phyloP scores from a whole-genome alignment of 2,888 invertebrate species.

The Phrixothrix hirtus region DNA sequence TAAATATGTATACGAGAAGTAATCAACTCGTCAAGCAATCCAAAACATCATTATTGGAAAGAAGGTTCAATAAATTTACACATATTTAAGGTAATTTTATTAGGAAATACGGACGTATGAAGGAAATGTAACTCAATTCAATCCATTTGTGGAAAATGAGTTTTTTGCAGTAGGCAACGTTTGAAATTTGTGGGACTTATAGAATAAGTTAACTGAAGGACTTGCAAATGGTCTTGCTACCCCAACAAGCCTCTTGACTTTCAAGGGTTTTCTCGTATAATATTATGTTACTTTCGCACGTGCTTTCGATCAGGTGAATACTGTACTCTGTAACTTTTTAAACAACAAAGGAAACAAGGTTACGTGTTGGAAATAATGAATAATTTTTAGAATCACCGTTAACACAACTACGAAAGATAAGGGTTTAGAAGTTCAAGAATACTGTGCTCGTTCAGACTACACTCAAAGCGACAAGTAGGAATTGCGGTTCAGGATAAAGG shows the following conservation, averaged over 20 bases:
- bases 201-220: constrained; percentile 32
- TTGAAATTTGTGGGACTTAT: constrained; percentile 40
- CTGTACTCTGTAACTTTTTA: constrained; percentile 17
- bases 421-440: constrained; percentile 17
- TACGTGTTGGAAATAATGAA: constrained; percentile 26
- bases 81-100: constrained; percentile 22
- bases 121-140: constrained; percentile 35
- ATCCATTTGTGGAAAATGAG: constrained; percentile 42
- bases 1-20: too few relatives aligned
- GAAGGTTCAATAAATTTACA: too few relatives aligned
- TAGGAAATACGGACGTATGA: constrained; percentile 14
- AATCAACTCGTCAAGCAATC: too few relatives aligned
- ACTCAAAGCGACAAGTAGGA: constrained; percentile 22
- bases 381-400: constrained; percentile 20
- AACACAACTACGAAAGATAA: constrained; percentile 21
- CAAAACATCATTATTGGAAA: too few relatives aligned
- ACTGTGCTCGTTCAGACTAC: constrained; percentile 21
- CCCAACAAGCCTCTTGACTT: constrained; percentile 15
- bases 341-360: constrained; percentile 20
- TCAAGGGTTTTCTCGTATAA: constrained; percentile 6
- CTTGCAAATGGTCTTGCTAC: constrained; percentile 31
- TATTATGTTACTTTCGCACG: constrained; percentile 27
- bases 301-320: constrained; percentile 18
- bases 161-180: constrained; percentile 38
- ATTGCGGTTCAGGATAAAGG: constrained; percentile 28